Percentiles rank a stretch among this genome's conserved stretches.
Conservation (phyloP, 2,797 vertebrate species). For the Lemur catta region DNA sequence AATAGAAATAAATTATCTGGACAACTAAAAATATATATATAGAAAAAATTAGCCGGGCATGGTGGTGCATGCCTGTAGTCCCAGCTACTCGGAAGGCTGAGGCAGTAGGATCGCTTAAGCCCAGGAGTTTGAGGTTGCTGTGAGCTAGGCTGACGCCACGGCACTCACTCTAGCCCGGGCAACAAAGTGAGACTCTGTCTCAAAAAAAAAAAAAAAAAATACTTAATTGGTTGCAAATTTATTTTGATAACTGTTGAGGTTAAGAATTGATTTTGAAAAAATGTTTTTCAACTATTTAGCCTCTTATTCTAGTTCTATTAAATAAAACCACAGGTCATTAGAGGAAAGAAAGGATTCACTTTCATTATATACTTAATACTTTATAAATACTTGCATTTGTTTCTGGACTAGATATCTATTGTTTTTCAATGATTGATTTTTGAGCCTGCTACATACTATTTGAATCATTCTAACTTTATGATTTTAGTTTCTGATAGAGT, state of each 20-base stretch:
- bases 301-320: not conserved
- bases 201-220: too few relatives aligned
- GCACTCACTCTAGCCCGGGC: too few relatives aligned
- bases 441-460: not conserved
- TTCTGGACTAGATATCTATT: not conserved
- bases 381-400: not conserved
- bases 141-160: too few relatives aligned
- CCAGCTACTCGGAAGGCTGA: too few relatives aligned
- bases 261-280: not conserved
- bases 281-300: not conserved
- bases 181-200: too few relatives aligned
- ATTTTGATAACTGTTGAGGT: not conserved
- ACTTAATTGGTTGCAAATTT: not conserved
- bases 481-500: not conserved
- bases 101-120: too few relatives aligned
- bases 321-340: not conserved
- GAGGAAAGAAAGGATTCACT: not conserved
- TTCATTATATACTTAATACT: slow-evolving; percentile 36
- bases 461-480: not conserved
- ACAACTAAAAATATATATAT: too few relatives aligned
- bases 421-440: not conserved
- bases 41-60: too few relatives aligned
- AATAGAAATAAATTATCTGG: too few relatives aligned
- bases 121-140: too few relatives aligned
- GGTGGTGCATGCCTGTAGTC: too few relatives aligned